Evolutionary conservation across 2,113 vertebrate genomes (phyloP).

Genomic region (Willisornis vidua): DNA sequence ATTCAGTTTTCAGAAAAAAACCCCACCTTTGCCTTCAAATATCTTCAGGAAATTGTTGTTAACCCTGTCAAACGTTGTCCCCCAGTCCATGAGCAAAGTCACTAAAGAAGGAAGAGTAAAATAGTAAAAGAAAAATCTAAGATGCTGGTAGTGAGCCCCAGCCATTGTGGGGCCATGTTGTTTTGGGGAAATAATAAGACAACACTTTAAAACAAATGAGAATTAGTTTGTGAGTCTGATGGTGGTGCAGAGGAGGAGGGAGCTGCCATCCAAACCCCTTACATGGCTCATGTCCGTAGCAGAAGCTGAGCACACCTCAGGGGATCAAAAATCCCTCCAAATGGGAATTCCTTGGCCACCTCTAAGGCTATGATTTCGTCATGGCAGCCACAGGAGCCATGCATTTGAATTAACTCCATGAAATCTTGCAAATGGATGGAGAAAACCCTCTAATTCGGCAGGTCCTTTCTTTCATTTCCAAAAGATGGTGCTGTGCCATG

Average conservation of each 20-base stretch:
- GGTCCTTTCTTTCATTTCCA: not conserved
- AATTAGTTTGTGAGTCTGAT: not conserved
- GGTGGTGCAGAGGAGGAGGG: not conserved
- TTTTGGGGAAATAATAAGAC: not conserved
- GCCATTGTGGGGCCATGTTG: accelerated
- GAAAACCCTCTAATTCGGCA: slow-evolving; percentile 25
- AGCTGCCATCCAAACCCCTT: not conserved
- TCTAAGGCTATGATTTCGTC: slow-evolving; percentile 6
- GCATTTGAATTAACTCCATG: slow-evolving; percentile 24
- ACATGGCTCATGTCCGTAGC: slow-evolving; percentile 1
- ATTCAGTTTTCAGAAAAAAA: not conserved
- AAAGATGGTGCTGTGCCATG: not conserved
- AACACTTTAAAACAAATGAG: accelerated
- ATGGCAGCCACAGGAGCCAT: not conserved
- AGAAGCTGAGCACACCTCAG: not conserved
- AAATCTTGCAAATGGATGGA: slow-evolving; percentile 48
- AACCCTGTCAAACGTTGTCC: not conserved
- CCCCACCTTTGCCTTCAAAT: not conserved
- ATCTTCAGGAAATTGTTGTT: not conserved
- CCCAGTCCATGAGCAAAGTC: not conserved
- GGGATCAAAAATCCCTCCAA: slow-evolving; percentile 48
- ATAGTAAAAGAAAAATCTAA: not conserved
- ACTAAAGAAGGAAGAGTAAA: not conserved
- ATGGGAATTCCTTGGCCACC: slow-evolving; percentile 39
- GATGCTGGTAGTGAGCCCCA: not conserved